Evolutionary conservation across 2,113 vertebrate species (phyloP), one percentile per base, ranked within the genome.

Genomic region (Nyctibius bracteatus): DNA sequence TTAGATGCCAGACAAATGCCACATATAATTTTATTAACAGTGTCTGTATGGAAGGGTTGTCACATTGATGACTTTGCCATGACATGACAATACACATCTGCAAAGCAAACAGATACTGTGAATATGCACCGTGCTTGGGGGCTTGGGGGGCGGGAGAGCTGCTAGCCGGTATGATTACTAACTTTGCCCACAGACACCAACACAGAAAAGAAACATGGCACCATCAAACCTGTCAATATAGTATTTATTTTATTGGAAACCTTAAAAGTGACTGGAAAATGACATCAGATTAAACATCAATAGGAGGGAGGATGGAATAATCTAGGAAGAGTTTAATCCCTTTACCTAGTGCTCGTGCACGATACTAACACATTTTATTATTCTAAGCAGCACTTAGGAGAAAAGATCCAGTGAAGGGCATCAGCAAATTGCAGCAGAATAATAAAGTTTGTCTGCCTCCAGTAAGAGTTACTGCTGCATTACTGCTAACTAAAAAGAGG

Each of bases 321-420:
- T 97, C 96, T 94, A 95, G 95, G 94, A 95, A 91, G 88, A 82
- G 54, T 94, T 97, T 97, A 97, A 97, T 95, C 96, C 88, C 87
- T 90, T 92, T 90, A 95, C 95, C 87, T 85, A 91, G 68, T 3
- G 81, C 85, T 91, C 30, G 4, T 88, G 89, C 79, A 49, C 18
- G 8, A 46, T 22, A 43, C 35, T 55, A 88, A 51, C 81, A 83
- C 57, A 52, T 82, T 91, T 88, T 49, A 51, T 66, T 12, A 77
- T 96, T 85, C 65, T 10, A 33, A 74, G 70, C 94, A 68, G 74
- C 80, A 51, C 62, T 81, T 14, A 18, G 63, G 13, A 30, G 67
- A 63, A 73, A 41, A 37, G 35, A 68, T 67, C 27, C 77, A 4
- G 37, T 71, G 86, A 96, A 97, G 97, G 97, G 85, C 96, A 95